These are phyloP conservation scores for Oithona nana DNA, from an alignment of 2,888 invertebrate genomes.

Conservation along the genomic window DNA sequence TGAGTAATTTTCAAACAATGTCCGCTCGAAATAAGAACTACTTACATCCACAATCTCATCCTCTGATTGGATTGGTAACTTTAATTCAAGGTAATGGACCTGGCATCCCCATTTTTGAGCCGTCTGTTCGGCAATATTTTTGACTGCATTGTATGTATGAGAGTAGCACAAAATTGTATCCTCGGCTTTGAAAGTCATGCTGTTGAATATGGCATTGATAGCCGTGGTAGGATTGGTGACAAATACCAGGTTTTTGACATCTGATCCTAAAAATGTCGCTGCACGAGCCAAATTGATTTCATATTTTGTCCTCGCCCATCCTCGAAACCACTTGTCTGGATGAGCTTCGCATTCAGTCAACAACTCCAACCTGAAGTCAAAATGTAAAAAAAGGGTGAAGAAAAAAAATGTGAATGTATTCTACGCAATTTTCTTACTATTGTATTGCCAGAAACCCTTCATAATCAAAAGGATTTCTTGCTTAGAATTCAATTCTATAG, in stretches of 20 bases:
- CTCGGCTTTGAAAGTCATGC: neutral
- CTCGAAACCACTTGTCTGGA: neutral
- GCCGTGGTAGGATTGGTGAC: constrained; percentile 7
- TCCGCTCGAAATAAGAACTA: neutral
- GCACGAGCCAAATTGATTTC: neutral
- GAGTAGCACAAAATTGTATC: neutral
- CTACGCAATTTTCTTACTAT: too few species aligned
- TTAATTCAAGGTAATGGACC: neutral
- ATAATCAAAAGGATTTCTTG: too few species aligned
- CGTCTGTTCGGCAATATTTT: neutral
- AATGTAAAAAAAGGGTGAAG: too few species aligned
- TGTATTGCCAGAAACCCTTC: too few species aligned
- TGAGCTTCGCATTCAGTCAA: neutral
- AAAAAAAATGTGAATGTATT: too few species aligned
- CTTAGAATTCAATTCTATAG: too few species aligned
- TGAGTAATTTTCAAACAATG: too few species aligned
- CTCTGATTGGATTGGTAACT: neutral
- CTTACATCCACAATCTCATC: neutral
- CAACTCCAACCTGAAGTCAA: neutral
- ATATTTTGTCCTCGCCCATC: neutral
- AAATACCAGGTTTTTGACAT: neutral
- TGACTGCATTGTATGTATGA: constrained; percentile 8
- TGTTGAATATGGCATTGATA: constrained; percentile 1
- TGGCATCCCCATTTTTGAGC: neutral
- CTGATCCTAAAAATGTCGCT: neutral